Conservation (phyloP, 2,113 vertebrate species). For the Pipra filicauda region DNA sequence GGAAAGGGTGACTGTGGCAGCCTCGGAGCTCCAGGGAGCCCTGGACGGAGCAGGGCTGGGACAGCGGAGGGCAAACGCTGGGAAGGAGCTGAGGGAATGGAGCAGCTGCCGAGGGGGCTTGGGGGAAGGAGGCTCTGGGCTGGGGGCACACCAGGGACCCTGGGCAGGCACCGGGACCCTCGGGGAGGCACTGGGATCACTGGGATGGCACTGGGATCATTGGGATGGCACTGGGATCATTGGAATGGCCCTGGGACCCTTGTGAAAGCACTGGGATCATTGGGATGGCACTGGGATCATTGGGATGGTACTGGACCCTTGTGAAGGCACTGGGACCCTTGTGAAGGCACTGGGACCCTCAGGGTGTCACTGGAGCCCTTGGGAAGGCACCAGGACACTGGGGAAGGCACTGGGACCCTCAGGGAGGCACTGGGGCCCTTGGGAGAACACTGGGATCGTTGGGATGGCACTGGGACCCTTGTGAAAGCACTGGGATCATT, state of each 20-base stretch:
- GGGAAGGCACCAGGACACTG: too few relatives aligned
- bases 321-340: background rate
- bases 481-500: background rate
- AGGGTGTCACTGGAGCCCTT: too few relatives aligned
- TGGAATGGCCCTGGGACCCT: too few relatives aligned
- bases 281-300: too few relatives aligned
- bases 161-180: background rate
- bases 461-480: background rate
- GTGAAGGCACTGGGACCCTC: background rate
- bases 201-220: too few relatives aligned
- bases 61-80: fast-evolving
- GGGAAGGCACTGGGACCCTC: background rate
- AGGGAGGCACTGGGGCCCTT: too few relatives aligned
- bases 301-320: too few relatives aligned
- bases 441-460: too few relatives aligned
- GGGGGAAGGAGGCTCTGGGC: background rate
- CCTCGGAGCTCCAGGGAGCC: fast-evolving
- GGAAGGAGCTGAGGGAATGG: fast-evolving
- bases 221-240: too few relatives aligned
- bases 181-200: background rate
- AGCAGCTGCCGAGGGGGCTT: background rate
- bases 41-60: fast-evolving
- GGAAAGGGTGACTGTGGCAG: fast-evolving
- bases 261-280: background rate
- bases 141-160: background rate